Evolutionary conservation across 2,113 vertebrate species (phyloP).

Genomic region (Scomber japonicus): DNA sequence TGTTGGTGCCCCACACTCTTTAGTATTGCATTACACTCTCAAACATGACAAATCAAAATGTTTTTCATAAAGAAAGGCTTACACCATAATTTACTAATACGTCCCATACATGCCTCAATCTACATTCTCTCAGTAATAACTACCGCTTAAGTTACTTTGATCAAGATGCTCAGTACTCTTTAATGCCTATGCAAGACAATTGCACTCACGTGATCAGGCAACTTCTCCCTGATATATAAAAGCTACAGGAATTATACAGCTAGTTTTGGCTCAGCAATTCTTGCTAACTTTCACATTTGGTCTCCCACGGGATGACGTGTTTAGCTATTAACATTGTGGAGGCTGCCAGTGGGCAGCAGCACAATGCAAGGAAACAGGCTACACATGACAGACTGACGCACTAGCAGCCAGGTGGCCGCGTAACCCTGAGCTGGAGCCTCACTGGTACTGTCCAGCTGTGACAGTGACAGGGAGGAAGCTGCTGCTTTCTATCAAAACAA

Average conservation of each 20-base stretch:
- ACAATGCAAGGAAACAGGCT: conserved; percentile 83
- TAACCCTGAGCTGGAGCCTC: conserved; percentile 50
- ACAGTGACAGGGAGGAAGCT: conserved; percentile 60
- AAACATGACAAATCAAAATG: too few relatives aligned
- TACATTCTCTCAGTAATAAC: too few relatives aligned
- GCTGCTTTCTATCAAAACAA: conserved; percentile 72
- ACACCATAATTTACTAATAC: too few relatives aligned
- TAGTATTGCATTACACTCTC: too few relatives aligned
- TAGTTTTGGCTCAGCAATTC: conserved; percentile 10
- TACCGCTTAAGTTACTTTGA: too few relatives aligned
- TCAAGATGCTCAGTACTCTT: too few relatives aligned
- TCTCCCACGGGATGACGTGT: conserved; percentile 32
- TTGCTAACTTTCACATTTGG: not conserved
- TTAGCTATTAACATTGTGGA: conserved; percentile 29
- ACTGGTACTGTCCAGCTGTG: conserved; percentile 55
- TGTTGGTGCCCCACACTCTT: too few relatives aligned
- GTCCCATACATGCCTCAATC: too few relatives aligned
- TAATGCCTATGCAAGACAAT: not conserved
- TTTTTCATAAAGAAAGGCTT: too few relatives aligned
- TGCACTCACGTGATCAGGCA: not conserved
- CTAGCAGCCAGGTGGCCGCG: conserved; percentile 70
- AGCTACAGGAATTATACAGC: not conserved
- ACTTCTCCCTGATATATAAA: not conserved
- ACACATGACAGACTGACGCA: conserved; percentile 74
- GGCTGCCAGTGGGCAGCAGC: conserved; percentile 34